Evolutionary conservation across 2,113 vertebrate species (phyloP).

Genomic region (Chlamydotis undulata): DNA sequence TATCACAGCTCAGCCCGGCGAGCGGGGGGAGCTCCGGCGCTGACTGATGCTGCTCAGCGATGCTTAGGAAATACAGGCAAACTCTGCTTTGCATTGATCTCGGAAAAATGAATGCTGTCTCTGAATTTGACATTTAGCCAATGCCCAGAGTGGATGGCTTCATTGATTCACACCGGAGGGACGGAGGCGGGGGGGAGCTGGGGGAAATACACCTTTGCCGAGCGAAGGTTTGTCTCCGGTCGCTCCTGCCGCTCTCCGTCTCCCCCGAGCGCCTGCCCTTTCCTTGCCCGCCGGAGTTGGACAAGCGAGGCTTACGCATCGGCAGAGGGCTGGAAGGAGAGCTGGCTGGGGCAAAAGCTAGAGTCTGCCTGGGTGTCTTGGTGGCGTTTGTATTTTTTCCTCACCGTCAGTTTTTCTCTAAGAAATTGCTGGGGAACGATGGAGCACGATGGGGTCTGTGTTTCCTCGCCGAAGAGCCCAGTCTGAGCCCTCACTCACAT

Average conservation of each 20-base stretch:
- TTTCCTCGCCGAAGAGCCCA: neutral
- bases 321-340: neutral
- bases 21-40: neutral
- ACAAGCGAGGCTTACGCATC: neutral
- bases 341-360: neutral
- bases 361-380: neutral
- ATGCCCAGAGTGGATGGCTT: neutral
- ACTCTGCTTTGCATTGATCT: neutral
- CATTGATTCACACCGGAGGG: neutral
- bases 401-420: neutral
- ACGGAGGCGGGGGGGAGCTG: neutral
- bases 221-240: neutral
- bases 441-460: neutral
- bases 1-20: fast-evolving
- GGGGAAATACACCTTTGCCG: neutral
- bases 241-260: neutral
- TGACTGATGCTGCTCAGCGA: neutral
- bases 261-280: neutral
- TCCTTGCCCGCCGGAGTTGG: neutral
- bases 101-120: neutral
- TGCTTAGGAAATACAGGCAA: neutral
- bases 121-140: neutral
- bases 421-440: neutral
- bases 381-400: neutral
- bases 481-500: fast-evolving